A percentile compares a stretch with the other conserved stretches of the same genome.
Conservation (phyloP, 1,140 invertebrate genomes). For the Ptiloglossa arizonensis region DNA sequence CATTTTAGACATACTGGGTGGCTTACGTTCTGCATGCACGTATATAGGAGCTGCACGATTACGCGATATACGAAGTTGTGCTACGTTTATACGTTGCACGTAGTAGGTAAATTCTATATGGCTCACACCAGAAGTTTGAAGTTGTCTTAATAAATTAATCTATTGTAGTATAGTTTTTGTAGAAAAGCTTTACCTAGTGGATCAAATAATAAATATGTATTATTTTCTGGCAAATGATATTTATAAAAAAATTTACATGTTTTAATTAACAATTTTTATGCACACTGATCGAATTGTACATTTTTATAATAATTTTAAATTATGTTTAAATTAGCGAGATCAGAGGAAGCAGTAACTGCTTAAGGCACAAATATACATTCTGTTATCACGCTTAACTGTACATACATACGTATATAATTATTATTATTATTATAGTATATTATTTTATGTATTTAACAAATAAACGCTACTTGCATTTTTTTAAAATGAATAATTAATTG, state of each 20-base stretch:
- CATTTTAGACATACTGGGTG: constrained; percentile 93
- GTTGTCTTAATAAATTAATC: constrained; percentile 13
- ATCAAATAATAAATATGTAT: constrained; percentile 40
- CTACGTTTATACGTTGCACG: constrained; percentile 96
- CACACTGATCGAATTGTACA: too few relatives aligned
- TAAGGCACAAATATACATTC: constrained; percentile 16
- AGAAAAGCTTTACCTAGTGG: constrained; percentile 41
- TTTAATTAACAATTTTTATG: constrained; percentile 37
- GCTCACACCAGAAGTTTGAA: constrained; percentile 72
- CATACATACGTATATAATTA: not conserved
- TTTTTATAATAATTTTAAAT: constrained; percentile 17
- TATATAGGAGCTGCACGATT: constrained; percentile 94
- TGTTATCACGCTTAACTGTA: constrained; percentile 25
- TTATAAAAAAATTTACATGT: constrained; percentile 29
- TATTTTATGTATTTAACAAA: constrained; percentile 1
- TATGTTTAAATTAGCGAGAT: not conserved
- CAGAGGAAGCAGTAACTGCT: constrained; percentile 19
- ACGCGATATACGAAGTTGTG: constrained; percentile 92
- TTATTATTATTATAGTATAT: too few relatives aligned
- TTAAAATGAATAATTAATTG: too few relatives aligned
- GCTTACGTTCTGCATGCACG: constrained; percentile 95
- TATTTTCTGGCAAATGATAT: constrained; percentile 69
- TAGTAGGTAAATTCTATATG: constrained; percentile 93
- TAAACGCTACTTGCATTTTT: not conserved
- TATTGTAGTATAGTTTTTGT: constrained; percentile 44